Conservation (phyloP, 2,888 invertebrate genomes). For the Drosophila longiperda region DNA sequence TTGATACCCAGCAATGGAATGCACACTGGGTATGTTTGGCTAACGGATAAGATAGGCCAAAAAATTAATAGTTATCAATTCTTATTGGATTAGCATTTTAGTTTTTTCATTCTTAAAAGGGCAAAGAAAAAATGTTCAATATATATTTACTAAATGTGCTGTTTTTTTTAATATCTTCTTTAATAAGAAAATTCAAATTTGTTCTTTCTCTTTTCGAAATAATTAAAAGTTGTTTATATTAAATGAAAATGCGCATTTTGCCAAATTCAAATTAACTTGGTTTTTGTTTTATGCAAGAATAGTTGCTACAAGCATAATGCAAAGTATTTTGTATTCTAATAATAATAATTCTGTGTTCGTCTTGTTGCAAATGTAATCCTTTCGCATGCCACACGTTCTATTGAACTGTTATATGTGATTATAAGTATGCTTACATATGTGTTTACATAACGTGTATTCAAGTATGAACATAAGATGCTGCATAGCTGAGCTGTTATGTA, state of each 20-base stretch:
- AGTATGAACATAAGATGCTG: too few relatives aligned
- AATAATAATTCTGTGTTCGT: not conserved
- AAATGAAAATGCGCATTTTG: not conserved
- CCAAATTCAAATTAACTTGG: not conserved
- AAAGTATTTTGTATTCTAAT: not conserved
- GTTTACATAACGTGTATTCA: not conserved
- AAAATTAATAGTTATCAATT: not conserved
- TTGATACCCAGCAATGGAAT: not conserved
- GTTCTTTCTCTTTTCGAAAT: too few relatives aligned
- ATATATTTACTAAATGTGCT: not conserved
- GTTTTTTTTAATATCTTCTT: not conserved
- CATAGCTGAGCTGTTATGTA: too few relatives aligned
- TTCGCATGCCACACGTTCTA: conserved; percentile 38
- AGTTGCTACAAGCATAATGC: not conserved
- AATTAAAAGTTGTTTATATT: too few relatives aligned
- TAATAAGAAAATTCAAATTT: too few relatives aligned
- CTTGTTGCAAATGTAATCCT: not conserved
- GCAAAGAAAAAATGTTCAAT: not conserved
- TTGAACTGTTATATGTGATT: conserved; percentile 31
- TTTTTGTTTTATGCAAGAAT: not conserved
- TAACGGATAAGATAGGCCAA: not conserved
- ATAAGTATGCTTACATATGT: too few relatives aligned
- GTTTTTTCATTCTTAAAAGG: not conserved
- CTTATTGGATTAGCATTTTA: not conserved
- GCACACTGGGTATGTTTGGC: not conserved